A percentile compares a stretch with the other conserved stretches of the same genome.
These are phyloP conservation scores for Oreotrochilus melanogaster DNA, from an alignment of 2,113 vertebrate species.

Conservation along the genomic window DNA sequence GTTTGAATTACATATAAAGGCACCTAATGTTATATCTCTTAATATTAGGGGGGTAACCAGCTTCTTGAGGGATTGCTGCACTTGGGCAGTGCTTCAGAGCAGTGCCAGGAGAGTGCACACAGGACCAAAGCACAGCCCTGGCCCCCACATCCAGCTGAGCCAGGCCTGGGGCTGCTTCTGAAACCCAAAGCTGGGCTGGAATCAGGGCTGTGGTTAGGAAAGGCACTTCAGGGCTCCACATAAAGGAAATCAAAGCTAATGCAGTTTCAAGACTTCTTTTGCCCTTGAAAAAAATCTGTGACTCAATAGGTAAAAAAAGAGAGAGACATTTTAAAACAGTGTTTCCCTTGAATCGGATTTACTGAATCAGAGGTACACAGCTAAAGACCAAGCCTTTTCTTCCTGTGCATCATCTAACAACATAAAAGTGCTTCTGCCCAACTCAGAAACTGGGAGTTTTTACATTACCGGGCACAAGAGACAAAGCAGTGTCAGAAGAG, in stretches of 20 bases:
- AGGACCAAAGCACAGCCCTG: fast-evolving
- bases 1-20: neutral
- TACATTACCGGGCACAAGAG: neutral
- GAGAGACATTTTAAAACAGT: neutral
- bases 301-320: neutral
- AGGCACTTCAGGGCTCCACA: neutral
- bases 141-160: neutral
- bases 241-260: neutral
- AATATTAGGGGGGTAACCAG: neutral
- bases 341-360: neutral
- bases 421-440: neutral
- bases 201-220: neutral
- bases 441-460: neutral
- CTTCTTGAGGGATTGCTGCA: neutral
- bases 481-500: neutral
- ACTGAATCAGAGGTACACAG: neutral
- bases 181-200: neutral
- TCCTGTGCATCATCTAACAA: neutral
- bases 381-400: neutral
- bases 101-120: neutral
- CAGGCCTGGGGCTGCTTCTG: neutral
- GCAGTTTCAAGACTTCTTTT: neutral
- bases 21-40: neutral
- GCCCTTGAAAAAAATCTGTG: neutral
- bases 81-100: neutral